These are phyloP conservation scores for Hydropsyche tenuis DNA, from an alignment of 1,140 invertebrate species.

Conservation along the genomic window DNA sequence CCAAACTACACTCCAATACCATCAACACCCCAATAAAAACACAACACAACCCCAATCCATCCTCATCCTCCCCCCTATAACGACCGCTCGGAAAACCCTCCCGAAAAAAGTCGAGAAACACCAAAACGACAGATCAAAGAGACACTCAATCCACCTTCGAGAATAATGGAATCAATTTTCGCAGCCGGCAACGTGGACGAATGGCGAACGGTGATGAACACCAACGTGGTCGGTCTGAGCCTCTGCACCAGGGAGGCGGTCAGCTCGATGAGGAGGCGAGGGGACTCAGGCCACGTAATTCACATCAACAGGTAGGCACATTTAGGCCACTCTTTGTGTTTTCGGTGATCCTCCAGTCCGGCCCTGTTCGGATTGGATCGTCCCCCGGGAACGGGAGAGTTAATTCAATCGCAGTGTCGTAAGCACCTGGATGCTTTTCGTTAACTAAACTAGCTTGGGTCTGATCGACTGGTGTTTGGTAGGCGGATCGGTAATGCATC, in stretches of 20 bases:
- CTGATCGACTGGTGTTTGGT: no score
- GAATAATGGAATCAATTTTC: conserved; percentile 29
- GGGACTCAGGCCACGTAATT: conserved; percentile 63
- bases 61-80: no score
- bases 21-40: no score
- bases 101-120: neutral
- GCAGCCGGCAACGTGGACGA: conserved; percentile 51
- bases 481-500: no score
- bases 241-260: conserved; percentile 66
- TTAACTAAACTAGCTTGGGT: no score
- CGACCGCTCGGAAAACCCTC: no score
- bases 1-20: no score
- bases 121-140: neutral
- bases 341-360: no score
- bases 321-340: conserved; percentile 6
- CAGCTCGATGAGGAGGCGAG: conserved; percentile 62
- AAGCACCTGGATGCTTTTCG: no score
- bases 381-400: neutral
- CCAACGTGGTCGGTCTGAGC: conserved; percentile 65
- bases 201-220: conserved; percentile 59
- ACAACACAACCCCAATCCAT: no score
- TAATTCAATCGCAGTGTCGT: conserved; percentile 12
- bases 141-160: neutral
- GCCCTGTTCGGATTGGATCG: neutral
- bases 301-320: conserved; percentile 60